phyloP scores from a whole-genome alignment of 2,888 invertebrate genomes.

The Dysmachus trigonus region DNA sequence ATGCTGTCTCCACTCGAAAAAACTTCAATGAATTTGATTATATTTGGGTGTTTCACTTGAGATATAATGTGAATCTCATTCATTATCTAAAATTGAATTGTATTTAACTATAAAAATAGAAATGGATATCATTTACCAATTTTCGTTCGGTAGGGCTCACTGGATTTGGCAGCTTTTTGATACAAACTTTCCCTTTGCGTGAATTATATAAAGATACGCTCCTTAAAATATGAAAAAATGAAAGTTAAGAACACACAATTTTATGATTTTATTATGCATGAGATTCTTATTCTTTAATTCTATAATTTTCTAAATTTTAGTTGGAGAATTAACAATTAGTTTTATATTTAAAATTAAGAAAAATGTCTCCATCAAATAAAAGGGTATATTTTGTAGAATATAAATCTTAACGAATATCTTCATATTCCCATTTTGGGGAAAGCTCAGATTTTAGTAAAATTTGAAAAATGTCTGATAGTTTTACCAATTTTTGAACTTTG shows the following conservation, averaged over 20 bases:
- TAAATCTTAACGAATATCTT: no score
- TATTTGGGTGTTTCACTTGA: slow-evolving; percentile 60
- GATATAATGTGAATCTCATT: slow-evolving; percentile 59
- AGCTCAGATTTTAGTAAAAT: no score
- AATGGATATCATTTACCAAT: background rate
- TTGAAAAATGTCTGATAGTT: no score
- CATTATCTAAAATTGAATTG: background rate
- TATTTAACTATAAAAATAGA: background rate
- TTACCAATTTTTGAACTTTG: no score
- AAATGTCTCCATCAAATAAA: no score
- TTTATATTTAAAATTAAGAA: no score
- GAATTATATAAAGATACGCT: background rate
- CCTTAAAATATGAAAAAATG: background rate
- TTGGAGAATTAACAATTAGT: no score
- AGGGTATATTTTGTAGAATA: no score
- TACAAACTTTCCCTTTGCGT: background rate
- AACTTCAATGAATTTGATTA: slow-evolving; percentile 58
- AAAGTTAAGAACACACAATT: background rate
- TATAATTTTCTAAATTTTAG: no score
- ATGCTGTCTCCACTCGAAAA: slow-evolving; percentile 56
- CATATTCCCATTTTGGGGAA: no score
- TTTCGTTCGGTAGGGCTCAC: background rate
- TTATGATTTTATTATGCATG: background rate
- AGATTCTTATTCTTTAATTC: no score
- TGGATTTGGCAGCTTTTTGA: background rate